Base-by-base conservation (phyloP, 1,140 invertebrate genomes). In the Melanaphis sacchari region DNA sequence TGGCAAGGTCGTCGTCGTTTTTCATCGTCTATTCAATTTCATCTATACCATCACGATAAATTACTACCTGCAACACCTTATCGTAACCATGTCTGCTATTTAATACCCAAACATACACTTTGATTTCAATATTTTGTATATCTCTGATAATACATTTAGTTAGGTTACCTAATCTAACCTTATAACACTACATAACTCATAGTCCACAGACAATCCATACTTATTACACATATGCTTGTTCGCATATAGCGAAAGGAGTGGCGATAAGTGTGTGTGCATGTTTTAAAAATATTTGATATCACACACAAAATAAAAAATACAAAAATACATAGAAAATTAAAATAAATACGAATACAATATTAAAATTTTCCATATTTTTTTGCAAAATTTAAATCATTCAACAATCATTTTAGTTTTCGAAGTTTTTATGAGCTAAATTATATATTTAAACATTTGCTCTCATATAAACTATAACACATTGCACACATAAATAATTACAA, bases 81-180 rank as follows among this genome's bases (percentile, higher is more conserved):
- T 76, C 59, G 15, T n/a, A 5, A 18, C 59, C 59, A 21, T 6
- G 59, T 76, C 59, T 15, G 59, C 31, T 18, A 76, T 76, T 76
- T 76, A 76, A 76, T 76, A 76, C 59, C 59, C 59, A 76, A 76
- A 76, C 59, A 15, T 15, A 15, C n/a, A n/a, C 59, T 76, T 76
- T 76, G 59, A 76, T 76, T 76, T 76, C 59, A 76, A 76, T 76
- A 76, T 76, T 76, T n/a, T 76, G 59, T 15, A 76, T 76, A 76
- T 76, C 31, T 76, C 59, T n/a, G 59, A 36, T 76, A 76, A n/a
- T 76, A 76, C 59, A 76, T 76, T 76, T n/a, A n/a, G n/a, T n/a
- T n/a, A n/a, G n/a, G n/a, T n/a, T n/a, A n/a, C n/a, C n/a, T n/a
- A n/a, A n/a, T n/a, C n/a, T n/a, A n/a, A 76, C 36, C 59, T 18